Evolutionary conservation across 2,888 invertebrate genomes (phyloP).

Genomic region (Rhogogaster chlorosoma): DNA sequence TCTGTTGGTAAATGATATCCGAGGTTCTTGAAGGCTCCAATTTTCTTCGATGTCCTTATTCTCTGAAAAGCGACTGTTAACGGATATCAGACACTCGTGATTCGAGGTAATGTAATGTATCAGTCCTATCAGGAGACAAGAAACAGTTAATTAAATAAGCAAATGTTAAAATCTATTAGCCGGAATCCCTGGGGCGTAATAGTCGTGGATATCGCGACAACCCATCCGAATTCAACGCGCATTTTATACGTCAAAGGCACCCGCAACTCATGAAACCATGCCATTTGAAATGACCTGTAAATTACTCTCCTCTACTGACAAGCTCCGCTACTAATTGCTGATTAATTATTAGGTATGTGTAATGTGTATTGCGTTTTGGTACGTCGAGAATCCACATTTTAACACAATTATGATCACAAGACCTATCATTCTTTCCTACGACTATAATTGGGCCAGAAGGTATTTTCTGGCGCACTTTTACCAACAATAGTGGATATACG

Average conservation of each 20-base stretch:
- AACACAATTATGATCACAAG: conserved; percentile 16
- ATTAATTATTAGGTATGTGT: background rate
- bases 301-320: background rate
- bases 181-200: conserved; percentile 15
- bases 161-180: conserved; percentile 21
- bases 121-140: background rate
- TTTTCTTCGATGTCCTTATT: background rate
- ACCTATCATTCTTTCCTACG: background rate
- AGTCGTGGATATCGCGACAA: conserved; percentile 28
- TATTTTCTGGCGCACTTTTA: background rate
- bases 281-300: conserved; percentile 17
- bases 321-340: background rate
- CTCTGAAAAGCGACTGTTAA: background rate
- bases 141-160: conserved; percentile 36
- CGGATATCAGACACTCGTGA: background rate
- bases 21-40: background rate
- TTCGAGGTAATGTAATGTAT: background rate
- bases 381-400: conserved; percentile 3
- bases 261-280: conserved; percentile 11
- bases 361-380: background rate
- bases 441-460: background rate
- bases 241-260: conserved; percentile 26
- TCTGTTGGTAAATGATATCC: background rate
- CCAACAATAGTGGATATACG: background rate
- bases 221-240: background rate